phyloP scores from a whole-genome alignment of 1,140 invertebrate species.

The Phthorimaea operculella region DNA sequence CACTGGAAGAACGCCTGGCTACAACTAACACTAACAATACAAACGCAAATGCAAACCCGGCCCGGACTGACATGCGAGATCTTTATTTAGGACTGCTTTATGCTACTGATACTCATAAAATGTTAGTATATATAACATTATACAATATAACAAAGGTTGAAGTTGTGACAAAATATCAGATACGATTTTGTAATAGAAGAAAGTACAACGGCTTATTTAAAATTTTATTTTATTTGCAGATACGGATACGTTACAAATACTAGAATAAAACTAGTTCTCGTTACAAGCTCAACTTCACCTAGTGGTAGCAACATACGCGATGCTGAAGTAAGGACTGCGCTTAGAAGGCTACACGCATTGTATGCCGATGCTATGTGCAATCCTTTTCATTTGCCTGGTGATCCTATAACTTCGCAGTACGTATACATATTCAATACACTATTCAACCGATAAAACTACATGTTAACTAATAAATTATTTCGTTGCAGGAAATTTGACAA shows the following conservation, averaged over 20 bases:
- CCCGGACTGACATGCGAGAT: slow-evolving; percentile 78
- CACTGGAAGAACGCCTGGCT: slow-evolving; percentile 91
- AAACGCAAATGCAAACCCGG: slow-evolving; percentile 34
- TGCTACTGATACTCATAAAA: slow-evolving; percentile 96
- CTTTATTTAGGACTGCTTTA: slow-evolving; percentile 92
- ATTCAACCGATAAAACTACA: background rate
- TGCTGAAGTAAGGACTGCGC: slow-evolving; percentile 94
- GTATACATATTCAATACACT: slow-evolving; percentile 22
- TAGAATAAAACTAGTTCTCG: slow-evolving; percentile 93
- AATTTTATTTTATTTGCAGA: slow-evolving; percentile 64
- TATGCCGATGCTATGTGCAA: slow-evolving; percentile 95
- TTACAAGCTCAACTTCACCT: slow-evolving; percentile 93
- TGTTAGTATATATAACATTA: slow-evolving; percentile 70
- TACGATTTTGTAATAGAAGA: too few species aligned
- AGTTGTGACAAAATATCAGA: too few species aligned
- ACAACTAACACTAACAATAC: slow-evolving; percentile 70
- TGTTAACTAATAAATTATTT: slow-evolving; percentile 17
- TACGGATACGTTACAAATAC: slow-evolving; percentile 99
- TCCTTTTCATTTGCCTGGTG: slow-evolving; percentile 93
- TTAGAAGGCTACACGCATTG: slow-evolving; percentile 88
- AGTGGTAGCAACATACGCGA: slow-evolving; percentile 88
- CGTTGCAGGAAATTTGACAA: slow-evolving; percentile 72
- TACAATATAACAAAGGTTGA: too few species aligned
- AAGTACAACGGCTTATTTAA: too few species aligned
- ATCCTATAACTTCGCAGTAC: slow-evolving; percentile 84